A percentile compares a stretch with the other conserved stretches of the same genome.
phyloP scores from a whole-genome alignment of 2,113 vertebrate species.

The Grammomys surdaster region DNA sequence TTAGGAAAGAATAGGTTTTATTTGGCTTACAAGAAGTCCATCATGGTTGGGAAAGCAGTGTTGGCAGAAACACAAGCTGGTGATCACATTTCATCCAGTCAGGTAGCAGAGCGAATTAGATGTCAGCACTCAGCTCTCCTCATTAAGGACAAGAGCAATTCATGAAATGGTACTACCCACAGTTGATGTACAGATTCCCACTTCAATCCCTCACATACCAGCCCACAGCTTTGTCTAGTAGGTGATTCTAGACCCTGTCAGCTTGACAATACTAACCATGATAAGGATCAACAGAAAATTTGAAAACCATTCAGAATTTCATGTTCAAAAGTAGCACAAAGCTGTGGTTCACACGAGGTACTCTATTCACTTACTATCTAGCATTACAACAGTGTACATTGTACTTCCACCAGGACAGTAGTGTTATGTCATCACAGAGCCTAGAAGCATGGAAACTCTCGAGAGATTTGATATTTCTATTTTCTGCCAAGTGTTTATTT shows the following conservation, averaged over 20 bases:
- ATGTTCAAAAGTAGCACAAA: conserved; percentile 65
- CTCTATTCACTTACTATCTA: conserved; percentile 61
- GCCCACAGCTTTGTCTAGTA: neutral
- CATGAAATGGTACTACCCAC: neutral
- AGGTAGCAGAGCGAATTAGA: neutral
- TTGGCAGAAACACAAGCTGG: fast-evolving
- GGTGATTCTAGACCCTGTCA: neutral
- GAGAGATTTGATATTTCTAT: conserved; percentile 45
- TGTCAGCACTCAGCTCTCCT: neutral
- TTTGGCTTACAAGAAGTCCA: too few species aligned
- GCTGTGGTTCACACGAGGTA: conserved; percentile 64
- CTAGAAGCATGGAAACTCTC: conserved; percentile 61
- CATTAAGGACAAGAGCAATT: neutral
- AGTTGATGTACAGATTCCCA: neutral
- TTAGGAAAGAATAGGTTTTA: too few species aligned
- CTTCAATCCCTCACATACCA: too few species aligned
- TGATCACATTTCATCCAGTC: neutral
- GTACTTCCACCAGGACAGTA: conserved; percentile 30
- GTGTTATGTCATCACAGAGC: neutral
- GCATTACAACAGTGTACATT: conserved; percentile 63
- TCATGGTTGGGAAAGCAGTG: too few species aligned
- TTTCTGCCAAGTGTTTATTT: conserved; percentile 66
- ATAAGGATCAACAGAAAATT: conserved; percentile 1
- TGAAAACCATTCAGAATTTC: conserved; percentile 64
- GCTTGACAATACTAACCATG: too few species aligned